Evolutionary conservation across 2,888 invertebrate species (phyloP).

Genomic region (Amphipyra tragopoginis): DNA sequence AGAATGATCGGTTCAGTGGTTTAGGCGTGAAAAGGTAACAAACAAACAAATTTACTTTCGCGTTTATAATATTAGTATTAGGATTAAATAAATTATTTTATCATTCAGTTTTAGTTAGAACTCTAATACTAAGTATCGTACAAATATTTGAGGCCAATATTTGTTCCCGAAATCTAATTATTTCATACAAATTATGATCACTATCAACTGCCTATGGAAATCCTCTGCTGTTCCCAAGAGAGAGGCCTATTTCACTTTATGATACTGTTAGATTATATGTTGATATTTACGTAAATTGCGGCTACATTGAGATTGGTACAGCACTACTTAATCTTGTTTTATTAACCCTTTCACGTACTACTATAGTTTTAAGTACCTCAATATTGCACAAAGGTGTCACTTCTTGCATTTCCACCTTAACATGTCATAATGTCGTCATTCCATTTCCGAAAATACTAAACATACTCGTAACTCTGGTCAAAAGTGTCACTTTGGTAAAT

Average conservation of each 20-base stretch:
- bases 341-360: slow-evolving; percentile 4
- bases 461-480: slow-evolving; percentile 15
- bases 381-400: neutral
- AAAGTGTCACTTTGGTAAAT: slow-evolving; percentile 33
- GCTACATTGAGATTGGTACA: slow-evolving; percentile 7
- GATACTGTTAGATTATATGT: slow-evolving; percentile 27
- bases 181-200: too few species aligned
- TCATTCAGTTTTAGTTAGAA: too few species aligned
- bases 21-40: too few species aligned
- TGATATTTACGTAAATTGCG: slow-evolving; percentile 22
- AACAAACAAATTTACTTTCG: too few species aligned
- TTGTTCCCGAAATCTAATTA: too few species aligned
- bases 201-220: too few species aligned
- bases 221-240: neutral
- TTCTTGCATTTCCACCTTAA: neutral
- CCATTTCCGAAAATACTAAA: slow-evolving; percentile 6
- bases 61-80: too few species aligned
- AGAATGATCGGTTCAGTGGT: too few species aligned
- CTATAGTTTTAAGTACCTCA: slow-evolving; percentile 3
- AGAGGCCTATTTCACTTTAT: slow-evolving; percentile 21
- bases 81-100: too few species aligned
- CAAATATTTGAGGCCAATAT: too few species aligned
- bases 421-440: neutral
- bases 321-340: neutral
- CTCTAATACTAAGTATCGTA: too few species aligned